These are phyloP conservation scores for Gari tellinella DNA, from an alignment of 2,888 invertebrate species.

Conservation along the genomic window DNA sequence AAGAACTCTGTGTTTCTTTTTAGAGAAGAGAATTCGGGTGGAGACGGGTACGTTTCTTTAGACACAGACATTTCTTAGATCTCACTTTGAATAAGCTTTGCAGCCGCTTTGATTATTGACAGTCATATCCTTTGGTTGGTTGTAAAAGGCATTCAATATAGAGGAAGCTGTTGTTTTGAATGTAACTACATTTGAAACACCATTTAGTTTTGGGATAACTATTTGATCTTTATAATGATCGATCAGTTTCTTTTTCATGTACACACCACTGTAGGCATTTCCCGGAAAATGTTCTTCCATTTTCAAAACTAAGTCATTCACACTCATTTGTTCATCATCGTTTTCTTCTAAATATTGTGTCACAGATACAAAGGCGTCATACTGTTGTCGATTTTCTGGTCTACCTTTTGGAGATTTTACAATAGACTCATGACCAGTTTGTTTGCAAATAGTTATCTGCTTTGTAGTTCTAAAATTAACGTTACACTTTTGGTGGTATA, in stretches of 20 bases:
- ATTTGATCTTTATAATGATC: slow-evolving; percentile 44
- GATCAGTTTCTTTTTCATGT: slow-evolving; percentile 4
- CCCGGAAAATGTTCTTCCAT: slow-evolving; percentile 26
- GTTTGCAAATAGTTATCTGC: not conserved
- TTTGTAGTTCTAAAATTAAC: slow-evolving; percentile 52
- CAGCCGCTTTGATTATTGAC: slow-evolving; percentile 56
- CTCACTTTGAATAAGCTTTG: slow-evolving; percentile 61
- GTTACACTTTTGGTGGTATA: slow-evolving; percentile 59
- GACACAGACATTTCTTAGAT: slow-evolving; percentile 41
- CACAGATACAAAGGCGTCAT: slow-evolving; percentile 13
- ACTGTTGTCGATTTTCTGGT: not conserved
- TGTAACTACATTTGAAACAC: slow-evolving; percentile 52
- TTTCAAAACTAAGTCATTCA: slow-evolving; percentile 31
- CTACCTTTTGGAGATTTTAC: not conserved
- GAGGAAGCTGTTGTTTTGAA: slow-evolving; percentile 38
- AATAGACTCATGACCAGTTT: not conserved
- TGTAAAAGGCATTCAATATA: slow-evolving; percentile 46
- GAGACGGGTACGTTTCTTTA: slow-evolving; percentile 21
- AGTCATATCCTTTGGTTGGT: slow-evolving; percentile 10
- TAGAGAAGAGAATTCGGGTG: slow-evolving; percentile 12
- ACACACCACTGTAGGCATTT: slow-evolving; percentile 18
- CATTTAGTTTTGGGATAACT: slow-evolving; percentile 50
- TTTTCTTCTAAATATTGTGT: slow-evolving; percentile 32
- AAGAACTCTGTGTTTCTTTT: too few relatives aligned
- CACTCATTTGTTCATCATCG: slow-evolving; percentile 37